Base-by-base conservation (phyloP, 1,140 invertebrate genomes). In the Tenebrio molitor region DNA sequence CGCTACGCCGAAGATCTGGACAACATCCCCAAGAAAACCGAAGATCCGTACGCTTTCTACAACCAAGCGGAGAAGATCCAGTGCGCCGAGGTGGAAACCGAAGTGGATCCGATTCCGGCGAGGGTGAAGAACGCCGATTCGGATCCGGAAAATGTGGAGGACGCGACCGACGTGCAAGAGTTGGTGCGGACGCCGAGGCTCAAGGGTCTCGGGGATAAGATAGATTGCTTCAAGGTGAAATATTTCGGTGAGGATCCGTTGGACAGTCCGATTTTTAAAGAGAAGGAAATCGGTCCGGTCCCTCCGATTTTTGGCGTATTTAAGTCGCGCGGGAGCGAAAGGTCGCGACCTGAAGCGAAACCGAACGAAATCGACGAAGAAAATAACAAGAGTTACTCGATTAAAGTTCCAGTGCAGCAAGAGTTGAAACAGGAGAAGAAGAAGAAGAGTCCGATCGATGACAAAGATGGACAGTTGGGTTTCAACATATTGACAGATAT, bases 191-290 rank as follows among this genome's bases (percentile, higher is more conserved):
- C 41, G 1, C 84, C 85, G 3, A 82, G 86, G 69, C 74, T 89
- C 7, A 73, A 72, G 44, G 88, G 88, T 7, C 81, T 93, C 6
- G 91, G 91, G 2, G 88, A 92, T 74, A 90, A 89, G 83, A 88
- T 93, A n/a, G 88, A 91, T 72, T 93, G 92, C 78, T 88, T 90
- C 14, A 91, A 91, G 82, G 83, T 83, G 1, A 91, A 91, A 84
- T 92, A 89, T 83, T 93, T 93, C 77, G 92, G 90, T 36, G 82
- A 86, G 42, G 87, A 92, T 81, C 92, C 91, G 1, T 81, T 93
- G 58, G 91, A 93, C 75, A 93, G 88, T 85, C 92, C 92, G 0
- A 84, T 93, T 71, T 93, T 93, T 80, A 81, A 86, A 62, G 91
- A 93, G 82, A 83, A 86, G 69, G 65, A 64, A 7, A 70, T 83